Base-by-base conservation (phyloP, 2,888 invertebrate genomes). In the Eupithecia vulgata region DNA sequence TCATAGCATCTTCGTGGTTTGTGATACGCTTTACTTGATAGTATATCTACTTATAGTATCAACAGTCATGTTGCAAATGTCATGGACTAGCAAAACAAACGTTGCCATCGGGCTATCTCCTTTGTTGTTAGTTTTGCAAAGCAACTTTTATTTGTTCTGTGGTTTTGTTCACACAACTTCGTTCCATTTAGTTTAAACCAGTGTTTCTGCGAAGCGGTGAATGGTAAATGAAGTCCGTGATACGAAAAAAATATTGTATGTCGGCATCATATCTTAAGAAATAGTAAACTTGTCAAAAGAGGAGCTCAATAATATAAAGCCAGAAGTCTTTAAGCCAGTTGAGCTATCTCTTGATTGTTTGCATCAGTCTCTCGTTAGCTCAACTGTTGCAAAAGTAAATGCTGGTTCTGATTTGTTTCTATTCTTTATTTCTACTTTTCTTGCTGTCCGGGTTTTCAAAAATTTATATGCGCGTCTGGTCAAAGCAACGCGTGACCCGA, bases 41-140 rank as follows among this genome's bases (percentile, higher is more conserved):
- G 30, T 30, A 30, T 30, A 30, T 30, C 30, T 30, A 30, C 4
- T n/a, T n/a, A n/a, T n/a, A n/a, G 12, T 40, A 40, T 12, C 40
- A 12, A 6, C 48, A 48, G 48, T 57, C 40, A 64, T 21, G 52
- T 61, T 68, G 45, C 59, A 72, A 69, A 72, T 64, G 67, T 67
- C 66, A 67, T 59, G 67, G 7, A 67, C 61, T 61, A 69, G 70
- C 68, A 70, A 65, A 68, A 65, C 65, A 70, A 70, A 67, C 40
- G 59, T n/a, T 67, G 12, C 66, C 59, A 34, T 62, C 62, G 17
- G 40, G 48, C 66, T 34, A 65, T 65, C 65, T 25, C 65, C 64
- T 37, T 65, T 21, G 37, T 67, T 75, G 72, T 75, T 68, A 65
- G 75, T 72, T 67, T 72, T 70, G 65, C 61, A 35, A 65, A 34